A percentile compares a stretch with the other conserved stretches of the same genome.
These are phyloP conservation scores for Ptilodon capucinus DNA, from an alignment of 2,888 invertebrate genomes.

Conservation along the genomic window DNA sequence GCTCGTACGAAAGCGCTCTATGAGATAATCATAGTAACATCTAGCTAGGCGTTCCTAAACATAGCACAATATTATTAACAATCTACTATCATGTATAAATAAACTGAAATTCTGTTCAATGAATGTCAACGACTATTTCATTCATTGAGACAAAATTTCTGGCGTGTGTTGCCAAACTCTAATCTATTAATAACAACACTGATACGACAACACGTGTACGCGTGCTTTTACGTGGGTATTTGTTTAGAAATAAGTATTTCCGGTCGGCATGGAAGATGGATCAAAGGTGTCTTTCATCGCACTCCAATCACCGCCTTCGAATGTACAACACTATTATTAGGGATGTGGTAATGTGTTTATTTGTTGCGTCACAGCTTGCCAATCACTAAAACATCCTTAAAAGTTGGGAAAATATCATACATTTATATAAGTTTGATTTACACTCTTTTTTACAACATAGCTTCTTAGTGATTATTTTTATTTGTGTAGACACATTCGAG, in stretches of 20 bases:
- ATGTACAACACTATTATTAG: neutral
- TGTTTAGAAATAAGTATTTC: neutral
- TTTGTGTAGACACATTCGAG: no score
- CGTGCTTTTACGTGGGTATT: neutral
- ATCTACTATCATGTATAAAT: neutral
- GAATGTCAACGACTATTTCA: neutral
- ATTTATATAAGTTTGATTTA: no score
- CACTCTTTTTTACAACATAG: no score
- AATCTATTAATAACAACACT: neutral
- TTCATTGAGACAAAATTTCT: neutral
- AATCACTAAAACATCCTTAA: no score
- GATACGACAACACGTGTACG: neutral
- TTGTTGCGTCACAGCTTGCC: no score
- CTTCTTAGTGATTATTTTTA: no score
- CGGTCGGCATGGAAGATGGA: neutral
- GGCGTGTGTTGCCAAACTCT: neutral
- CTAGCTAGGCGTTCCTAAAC: no score
- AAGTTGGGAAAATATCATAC: no score
- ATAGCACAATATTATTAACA: no score
- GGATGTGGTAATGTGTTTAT: neutral
- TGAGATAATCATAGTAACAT: no score
- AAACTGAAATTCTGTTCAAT: neutral
- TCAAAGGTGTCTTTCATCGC: neutral
- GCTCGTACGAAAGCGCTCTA: no score
- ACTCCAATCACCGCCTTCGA: neutral